phyloP scores from a whole-genome alignment of 2,888 invertebrate genomes.

The Deroplatys truncata region DNA sequence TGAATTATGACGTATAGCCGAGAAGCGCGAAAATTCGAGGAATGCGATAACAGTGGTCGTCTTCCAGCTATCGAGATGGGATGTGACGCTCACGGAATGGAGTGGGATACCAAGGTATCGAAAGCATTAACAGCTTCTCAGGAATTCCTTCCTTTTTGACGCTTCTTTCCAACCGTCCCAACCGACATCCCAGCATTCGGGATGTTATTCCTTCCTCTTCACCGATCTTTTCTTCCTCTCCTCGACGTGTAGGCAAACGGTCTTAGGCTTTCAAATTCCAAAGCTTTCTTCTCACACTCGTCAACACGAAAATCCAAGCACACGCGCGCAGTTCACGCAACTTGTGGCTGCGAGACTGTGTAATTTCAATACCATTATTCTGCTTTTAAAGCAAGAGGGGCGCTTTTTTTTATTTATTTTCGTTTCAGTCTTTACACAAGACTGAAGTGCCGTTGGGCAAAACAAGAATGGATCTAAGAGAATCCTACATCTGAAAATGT shows the following conservation, averaged over 20 bases:
- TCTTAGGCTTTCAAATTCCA: background rate
- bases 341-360: background rate
- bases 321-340: background rate
- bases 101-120: background rate
- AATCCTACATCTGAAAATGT: background rate
- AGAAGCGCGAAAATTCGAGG: background rate
- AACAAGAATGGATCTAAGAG: background rate
- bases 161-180: background rate
- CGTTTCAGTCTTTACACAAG: background rate
- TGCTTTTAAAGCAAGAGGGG: background rate
- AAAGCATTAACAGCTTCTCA: background rate
- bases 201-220: background rate
- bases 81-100: background rate
- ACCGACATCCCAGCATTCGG: too few relatives aligned
- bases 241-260: background rate
- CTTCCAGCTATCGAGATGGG: background rate
- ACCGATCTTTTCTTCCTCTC: background rate
- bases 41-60: background rate
- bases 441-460: background rate
- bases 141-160: background rate
- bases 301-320: background rate
- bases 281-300: background rate
- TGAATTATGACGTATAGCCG: background rate
- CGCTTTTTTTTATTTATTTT: background rate
- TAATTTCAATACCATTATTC: background rate